These are phyloP conservation scores for Tragelaphus scriptus DNA, from an alignment of 2,113 vertebrate genomes.

Conservation along the genomic window DNA sequence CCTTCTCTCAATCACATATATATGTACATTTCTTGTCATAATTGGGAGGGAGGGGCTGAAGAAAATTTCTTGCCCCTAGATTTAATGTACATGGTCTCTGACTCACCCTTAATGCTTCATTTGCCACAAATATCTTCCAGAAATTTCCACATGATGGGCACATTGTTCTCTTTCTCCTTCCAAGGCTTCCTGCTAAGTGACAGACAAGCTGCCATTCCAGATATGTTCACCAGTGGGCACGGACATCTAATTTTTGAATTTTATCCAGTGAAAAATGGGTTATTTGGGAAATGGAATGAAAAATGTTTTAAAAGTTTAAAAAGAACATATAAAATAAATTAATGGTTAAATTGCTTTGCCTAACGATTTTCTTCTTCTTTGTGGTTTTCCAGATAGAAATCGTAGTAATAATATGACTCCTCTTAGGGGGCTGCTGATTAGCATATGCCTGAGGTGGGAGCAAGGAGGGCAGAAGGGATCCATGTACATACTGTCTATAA, in stretches of 20 bases:
- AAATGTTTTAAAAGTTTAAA: neutral
- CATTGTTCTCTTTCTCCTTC: neutral
- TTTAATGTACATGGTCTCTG: neutral
- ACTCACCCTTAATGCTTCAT: neutral
- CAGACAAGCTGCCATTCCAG: neutral
- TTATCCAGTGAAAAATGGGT: neutral
- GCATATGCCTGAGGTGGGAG: neutral
- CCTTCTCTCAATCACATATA: neutral
- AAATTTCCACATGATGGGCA: neutral
- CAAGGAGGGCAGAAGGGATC: neutral
- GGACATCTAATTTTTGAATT: neutral
- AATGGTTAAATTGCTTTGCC: neutral
- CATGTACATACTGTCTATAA: neutral
- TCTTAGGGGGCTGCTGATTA: neutral
- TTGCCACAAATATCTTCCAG: neutral
- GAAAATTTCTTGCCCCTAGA: neutral
- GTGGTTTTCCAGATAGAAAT: neutral
- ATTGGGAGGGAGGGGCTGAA: neutral
- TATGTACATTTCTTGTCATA: neutral
- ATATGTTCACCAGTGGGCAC: neutral
- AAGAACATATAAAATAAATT: neutral
- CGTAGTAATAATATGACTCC: neutral
- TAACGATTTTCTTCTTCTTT: neutral
- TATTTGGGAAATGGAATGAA: neutral
- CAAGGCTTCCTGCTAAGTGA: neutral